These are phyloP conservation scores for Radopholus similis DNA, from an alignment of 1,140 invertebrate genomes.

Conservation along the genomic window DNA sequence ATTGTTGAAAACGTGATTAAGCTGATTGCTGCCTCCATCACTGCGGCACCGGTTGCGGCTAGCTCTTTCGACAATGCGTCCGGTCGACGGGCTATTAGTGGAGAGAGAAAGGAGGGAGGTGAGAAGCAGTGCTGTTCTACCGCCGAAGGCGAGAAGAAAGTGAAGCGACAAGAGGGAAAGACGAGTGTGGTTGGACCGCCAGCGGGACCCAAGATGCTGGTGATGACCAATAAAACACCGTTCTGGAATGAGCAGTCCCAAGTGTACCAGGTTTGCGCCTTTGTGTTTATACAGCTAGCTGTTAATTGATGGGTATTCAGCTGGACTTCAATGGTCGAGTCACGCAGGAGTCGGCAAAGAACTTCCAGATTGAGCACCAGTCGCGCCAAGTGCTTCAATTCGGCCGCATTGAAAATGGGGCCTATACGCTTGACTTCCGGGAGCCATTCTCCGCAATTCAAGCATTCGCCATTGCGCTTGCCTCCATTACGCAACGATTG, in stretches of 20 bases:
- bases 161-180: background rate
- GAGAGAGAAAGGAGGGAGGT: background rate
- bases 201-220: constrained; percentile 51
- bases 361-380: constrained; percentile 96
- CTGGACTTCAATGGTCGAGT: constrained; percentile 97
- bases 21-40: background rate
- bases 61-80: background rate
- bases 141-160: background rate
- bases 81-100: background rate
- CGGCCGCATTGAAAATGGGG: constrained; percentile 93
- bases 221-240: constrained; percentile 97
- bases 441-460: constrained; percentile 96
- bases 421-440: constrained; percentile 96
- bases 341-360: constrained; percentile 97
- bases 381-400: constrained; percentile 99
- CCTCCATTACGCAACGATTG: constrained; percentile 94
- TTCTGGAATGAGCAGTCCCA: constrained; percentile 99
- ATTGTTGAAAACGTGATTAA: background rate
- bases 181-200: background rate
- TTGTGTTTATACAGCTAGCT: constrained; percentile 7
- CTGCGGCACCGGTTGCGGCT: background rate
- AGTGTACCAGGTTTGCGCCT: constrained; percentile 72
- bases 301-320: constrained; percentile 62
- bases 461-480: constrained; percentile 93
- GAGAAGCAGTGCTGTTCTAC: background rate